These are phyloP conservation scores for Acrocyrtus sp. DNA, from an alignment of 2,888 invertebrate species.

Conservation along the genomic window DNA sequence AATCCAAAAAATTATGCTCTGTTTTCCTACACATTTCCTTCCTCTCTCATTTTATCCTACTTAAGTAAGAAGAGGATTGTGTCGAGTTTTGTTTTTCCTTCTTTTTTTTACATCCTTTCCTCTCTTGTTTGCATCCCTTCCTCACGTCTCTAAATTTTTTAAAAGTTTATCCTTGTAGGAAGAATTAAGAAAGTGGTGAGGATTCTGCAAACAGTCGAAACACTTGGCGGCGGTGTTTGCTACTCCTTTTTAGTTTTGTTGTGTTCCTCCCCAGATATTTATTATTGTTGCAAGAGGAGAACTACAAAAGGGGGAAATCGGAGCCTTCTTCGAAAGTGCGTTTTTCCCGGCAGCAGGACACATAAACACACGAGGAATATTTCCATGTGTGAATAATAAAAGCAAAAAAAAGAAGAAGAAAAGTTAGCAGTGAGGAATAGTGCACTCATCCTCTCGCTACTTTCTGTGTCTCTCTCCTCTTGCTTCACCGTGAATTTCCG, in stretches of 20 bases:
- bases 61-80: not conserved
- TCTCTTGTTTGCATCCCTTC: not conserved
- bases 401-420: no score
- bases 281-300: no score
- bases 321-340: no score
- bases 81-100: not conserved
- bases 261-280: conserved; percentile 12
- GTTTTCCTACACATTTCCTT: no score
- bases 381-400: no score
- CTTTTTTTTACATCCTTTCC: not conserved
- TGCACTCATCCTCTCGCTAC: not conserved
- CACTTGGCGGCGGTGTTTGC: conserved; percentile 20
- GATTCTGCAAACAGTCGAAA: conserved; percentile 14
- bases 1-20: no score
- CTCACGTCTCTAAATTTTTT: not conserved
- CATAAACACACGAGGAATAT: no score
- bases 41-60: no score
- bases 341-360: no score
- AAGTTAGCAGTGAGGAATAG: no score
- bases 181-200: conserved; percentile 21
- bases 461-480: conserved; percentile 18
- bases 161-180: not conserved
- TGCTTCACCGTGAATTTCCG: conserved; percentile 46
- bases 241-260: no score
- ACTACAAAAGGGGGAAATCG: no score